Base-by-base conservation (phyloP, 2,113 vertebrate species). In the Halichoerus grypus region DNA sequence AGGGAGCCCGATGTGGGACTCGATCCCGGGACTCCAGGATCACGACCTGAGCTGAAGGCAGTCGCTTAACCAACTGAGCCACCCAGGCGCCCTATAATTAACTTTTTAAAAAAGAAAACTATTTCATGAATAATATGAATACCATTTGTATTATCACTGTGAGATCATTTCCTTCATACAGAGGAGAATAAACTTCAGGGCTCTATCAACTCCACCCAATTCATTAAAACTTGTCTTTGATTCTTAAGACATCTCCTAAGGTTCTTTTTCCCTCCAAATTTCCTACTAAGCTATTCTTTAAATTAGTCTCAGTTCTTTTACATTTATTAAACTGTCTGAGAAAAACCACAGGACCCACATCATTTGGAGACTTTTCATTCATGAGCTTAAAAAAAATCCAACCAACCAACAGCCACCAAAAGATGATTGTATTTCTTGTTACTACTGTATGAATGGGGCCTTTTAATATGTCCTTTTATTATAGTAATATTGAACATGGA, bases 181-280 rank as follows among this genome's bases (percentile, higher is more conserved):
- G 69, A 91, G 46, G 8, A 57, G 57, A 96, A 95, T 98, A 71
- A 95, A 95, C 31, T 77, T 95, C 5, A 96, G 82, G 49, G 18
- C 15, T 81, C 26, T 88, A 36, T 79, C 39, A 87, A 1, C 51
- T 97, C 94, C 81, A 94, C 21, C 51, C 88, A 79, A 74, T n/a
- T 61, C 59, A 85, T n/a, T 95, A 94, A 95, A 98, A 71, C 21
- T 97, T 97, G 61, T 71, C 87, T 98, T 98, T 72, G 72, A 97
- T 97, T 55, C 74, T 84, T 91, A 46, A 80, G 80, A 95, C 90
- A 88, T 24, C 82, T 74, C 49, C 31, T 86, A 49, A 84, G 6
- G 49, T 86, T 67, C 92, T 80, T 93, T 33, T 46, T 90, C 49
- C 74, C 57, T 94, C 33, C 24, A 95, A 74, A 83, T 89, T 96